Percentiles rank a stretch among this genome's conserved stretches.
Evolutionary conservation across 2,888 invertebrate species (phyloP).

Genomic region (Sminthurides aquaticus): DNA sequence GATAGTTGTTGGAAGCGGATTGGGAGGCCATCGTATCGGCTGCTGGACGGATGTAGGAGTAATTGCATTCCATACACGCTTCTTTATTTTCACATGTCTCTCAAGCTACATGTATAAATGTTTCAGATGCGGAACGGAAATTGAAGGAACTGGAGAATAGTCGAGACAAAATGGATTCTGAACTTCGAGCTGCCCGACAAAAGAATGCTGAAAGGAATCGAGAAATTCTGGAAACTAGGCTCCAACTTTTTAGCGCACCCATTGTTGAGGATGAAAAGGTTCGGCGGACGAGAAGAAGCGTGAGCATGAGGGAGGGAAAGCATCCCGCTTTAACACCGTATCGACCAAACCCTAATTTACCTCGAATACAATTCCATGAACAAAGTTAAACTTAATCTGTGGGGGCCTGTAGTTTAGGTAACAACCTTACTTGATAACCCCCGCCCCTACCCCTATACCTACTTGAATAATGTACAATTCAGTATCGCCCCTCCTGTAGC

Average conservation of each 20-base stretch:
- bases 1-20: no score
- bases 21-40: no score
- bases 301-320: conserved; percentile 42
- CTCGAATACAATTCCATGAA: conserved; percentile 30
- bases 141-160: conserved; percentile 65
- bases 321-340: conserved; percentile 31
- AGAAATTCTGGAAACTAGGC: conserved; percentile 54
- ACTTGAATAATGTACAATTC: no score
- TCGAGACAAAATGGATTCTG: conserved; percentile 60
- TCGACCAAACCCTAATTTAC: conserved; percentile 35
- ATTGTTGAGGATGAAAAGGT: conserved; percentile 43
- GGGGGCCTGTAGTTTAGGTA: no score
- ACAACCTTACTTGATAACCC: no score
- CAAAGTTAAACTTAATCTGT: not conserved
- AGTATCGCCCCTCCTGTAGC: no score
- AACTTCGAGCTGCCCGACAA: conserved; percentile 60
- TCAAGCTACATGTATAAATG: not conserved
- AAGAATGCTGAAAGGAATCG: conserved; percentile 63
- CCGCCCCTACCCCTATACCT: no score
- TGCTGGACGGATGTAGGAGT: not conserved
- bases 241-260: conserved; percentile 46
- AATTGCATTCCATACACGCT: not conserved
- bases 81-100: conserved; percentile 3
- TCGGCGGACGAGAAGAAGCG: conserved; percentile 37
- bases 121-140: conserved; percentile 62